Base-by-base conservation (phyloP, 2,797 vertebrate species). In the Cossypha polioptera region DNA sequence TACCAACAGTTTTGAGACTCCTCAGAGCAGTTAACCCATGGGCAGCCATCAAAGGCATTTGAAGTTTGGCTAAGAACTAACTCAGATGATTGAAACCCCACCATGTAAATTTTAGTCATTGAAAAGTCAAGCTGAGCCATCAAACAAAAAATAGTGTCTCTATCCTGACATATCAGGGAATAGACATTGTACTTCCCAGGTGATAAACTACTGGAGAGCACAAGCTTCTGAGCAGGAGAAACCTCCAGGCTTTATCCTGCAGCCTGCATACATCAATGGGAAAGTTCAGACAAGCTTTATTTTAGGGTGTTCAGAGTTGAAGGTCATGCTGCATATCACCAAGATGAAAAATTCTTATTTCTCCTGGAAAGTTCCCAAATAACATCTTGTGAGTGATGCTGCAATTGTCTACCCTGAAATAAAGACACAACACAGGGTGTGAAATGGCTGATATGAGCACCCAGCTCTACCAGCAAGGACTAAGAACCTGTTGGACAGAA, bases 81-180 rank as follows among this genome's bases (percentile, higher is more conserved):
- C 84, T 69, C 18, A 1, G 1, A 29, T 80, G 93, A 95, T 80
- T 93, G 95, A 96, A 92, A 93, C 36, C 72, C 63, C 81, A 17
- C 15, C 8, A 93, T 93, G 87, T 89, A 88, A 95, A 91, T 86
- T 91, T 65, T 47, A 91, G 77, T 66, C 80, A 87, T 74, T 84
- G 80, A 72, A 68, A 92, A 96, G 86, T 89, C 89, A 88, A 82
- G 62, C 82, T 42, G 72, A 88, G 92, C 94, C 89, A 95, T 97
- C 91, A 93, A 91, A 91, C 84, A 93, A 73, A 82, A 94, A 66
- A 51, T 54, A 89, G 78, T n/a, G 47, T 35, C 88, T 91, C 20
- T 35, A 74, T n/a, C 57, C 91, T 90, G 91, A 77, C 91, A 74
- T 59, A 79, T 86, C 96, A 87, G 88, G 67, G 84, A 95, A 65